A percentile compares a stretch with the other conserved stretches of the same genome.
These are phyloP conservation scores for Timema podura DNA, from an alignment of 2,888 invertebrate species.

Conservation along the genomic window DNA sequence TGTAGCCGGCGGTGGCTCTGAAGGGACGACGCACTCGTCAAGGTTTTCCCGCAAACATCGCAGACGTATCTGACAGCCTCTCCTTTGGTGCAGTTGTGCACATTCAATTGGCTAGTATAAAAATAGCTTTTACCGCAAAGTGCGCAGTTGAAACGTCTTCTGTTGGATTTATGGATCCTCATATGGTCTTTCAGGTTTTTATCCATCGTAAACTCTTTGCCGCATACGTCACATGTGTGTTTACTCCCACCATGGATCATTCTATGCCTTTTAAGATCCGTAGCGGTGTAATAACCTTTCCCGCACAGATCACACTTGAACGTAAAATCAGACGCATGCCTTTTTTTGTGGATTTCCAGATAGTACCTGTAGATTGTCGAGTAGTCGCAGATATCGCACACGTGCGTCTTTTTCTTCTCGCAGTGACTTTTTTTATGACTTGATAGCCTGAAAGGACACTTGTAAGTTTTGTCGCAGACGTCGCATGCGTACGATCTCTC, in stretches of 20 bases:
- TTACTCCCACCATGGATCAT: conserved; percentile 20
- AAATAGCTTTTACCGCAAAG: conserved; percentile 37
- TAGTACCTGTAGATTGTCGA: conserved; percentile 23
- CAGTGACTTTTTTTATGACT: conserved; percentile 29
- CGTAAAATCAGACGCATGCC: conserved; percentile 51
- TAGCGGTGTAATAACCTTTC: conserved; percentile 48
- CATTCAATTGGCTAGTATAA: conserved; percentile 33
- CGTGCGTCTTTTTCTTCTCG: conserved; percentile 27
- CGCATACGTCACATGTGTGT: conserved; percentile 24
- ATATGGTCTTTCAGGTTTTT: conserved; percentile 38
- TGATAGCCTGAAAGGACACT: conserved; percentile 18
- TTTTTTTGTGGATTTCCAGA: conserved; percentile 45
- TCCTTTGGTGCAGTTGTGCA: conserved; percentile 31
- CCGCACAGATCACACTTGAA: conserved; percentile 49
- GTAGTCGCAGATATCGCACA: conserved; percentile 28
- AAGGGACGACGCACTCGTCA: conserved; percentile 55
- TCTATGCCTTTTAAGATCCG: conserved; percentile 20
- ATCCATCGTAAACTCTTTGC: conserved; percentile 39
- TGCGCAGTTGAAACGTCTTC: conserved; percentile 31
- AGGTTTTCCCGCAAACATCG: conserved; percentile 58
- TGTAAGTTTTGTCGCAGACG: conserved; percentile 47
- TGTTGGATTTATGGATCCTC: conserved; percentile 21
- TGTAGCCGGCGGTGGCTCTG: conserved; percentile 59
- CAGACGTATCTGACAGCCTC: conserved; percentile 52
- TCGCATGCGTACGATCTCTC: conserved; percentile 48